Percentiles rank a stretch among this genome's conserved stretches.
These are phyloP conservation scores for Chromoteleia sp. DNA, from an alignment of 2,888 invertebrate genomes.

Conservation along the genomic window DNA sequence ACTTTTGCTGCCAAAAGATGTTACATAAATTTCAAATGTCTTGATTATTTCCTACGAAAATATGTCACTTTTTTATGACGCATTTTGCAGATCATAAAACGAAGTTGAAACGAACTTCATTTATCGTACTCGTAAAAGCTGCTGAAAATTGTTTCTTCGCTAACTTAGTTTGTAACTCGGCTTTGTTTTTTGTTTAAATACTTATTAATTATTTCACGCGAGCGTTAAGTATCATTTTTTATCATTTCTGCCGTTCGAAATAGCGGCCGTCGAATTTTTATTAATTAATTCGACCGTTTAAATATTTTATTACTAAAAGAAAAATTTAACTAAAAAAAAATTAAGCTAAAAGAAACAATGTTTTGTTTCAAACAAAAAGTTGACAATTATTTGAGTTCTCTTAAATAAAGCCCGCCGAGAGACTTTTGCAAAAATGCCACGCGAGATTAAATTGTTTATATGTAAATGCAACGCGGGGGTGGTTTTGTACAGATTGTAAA, in stretches of 20 bases:
- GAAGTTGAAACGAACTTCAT: constrained; percentile 38
- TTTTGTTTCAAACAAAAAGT: too few species aligned
- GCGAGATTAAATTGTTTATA: constrained; percentile 31
- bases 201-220: neutral
- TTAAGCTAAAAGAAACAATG: too few species aligned
- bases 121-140: constrained; percentile 38
- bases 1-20: neutral
- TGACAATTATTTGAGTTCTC: neutral
- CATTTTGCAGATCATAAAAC: constrained; percentile 33
- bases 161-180: constrained; percentile 16
- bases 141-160: constrained; percentile 37
- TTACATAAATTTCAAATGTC: neutral
- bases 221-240: neutral
- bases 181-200: neutral
- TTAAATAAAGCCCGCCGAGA: neutral
- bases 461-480: constrained; percentile 7
- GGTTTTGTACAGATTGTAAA: constrained; percentile 44
- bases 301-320: too few species aligned
- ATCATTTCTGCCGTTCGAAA: too few species aligned
- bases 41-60: constrained; percentile 8
- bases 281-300: too few species aligned
- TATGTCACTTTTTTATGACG: constrained; percentile 16
- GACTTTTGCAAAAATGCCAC: neutral
- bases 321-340: too few species aligned
- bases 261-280: too few species aligned